phyloP scores from a whole-genome alignment of 2,888 invertebrate genomes.

The Furcula furcula region DNA sequence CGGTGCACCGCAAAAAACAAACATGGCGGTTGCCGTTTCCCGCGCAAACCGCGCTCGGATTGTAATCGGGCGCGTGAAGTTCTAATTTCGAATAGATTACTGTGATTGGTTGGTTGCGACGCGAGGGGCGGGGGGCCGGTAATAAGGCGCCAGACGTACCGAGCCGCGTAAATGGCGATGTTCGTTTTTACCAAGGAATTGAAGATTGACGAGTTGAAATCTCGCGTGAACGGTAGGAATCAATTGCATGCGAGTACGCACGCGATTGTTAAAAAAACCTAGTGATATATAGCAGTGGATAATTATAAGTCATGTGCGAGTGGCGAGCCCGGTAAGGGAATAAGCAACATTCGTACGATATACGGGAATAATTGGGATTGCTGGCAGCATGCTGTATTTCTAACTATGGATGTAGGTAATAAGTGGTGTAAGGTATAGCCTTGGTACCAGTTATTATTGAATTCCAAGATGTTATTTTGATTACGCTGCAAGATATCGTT shows the following conservation, averaged over 20 bases:
- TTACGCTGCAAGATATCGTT: no score
- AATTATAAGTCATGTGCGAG: constrained; percentile 45
- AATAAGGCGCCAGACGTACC: constrained; percentile 48
- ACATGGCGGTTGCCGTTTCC: constrained; percentile 41
- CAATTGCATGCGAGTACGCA: constrained; percentile 44
- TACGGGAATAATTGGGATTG: constrained; percentile 27
- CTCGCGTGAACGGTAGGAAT: constrained; percentile 47
- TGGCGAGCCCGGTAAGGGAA: constrained; percentile 30
- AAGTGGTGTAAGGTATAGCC: constrained; percentile 17
- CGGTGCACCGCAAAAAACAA: constrained; percentile 34
- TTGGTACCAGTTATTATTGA: constrained; percentile 22
- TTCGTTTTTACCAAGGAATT: constrained; percentile 50
- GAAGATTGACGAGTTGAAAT: constrained; percentile 48
- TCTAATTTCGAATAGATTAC: constrained; percentile 64
- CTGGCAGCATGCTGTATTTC: constrained; percentile 14
- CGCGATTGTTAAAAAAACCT: constrained; percentile 34
- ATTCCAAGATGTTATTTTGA: neutral
- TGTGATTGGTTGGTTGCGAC: constrained; percentile 55
- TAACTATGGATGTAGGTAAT: constrained; percentile 27
- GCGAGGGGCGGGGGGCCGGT: constrained; percentile 41
- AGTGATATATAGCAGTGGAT: constrained; percentile 43
- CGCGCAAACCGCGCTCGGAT: constrained; percentile 45
- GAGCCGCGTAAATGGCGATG: constrained; percentile 44
- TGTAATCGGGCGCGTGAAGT: constrained; percentile 54
- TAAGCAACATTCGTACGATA: constrained; percentile 24